Evolutionary conservation across 2,113 vertebrate genomes (phyloP), one percentile per base, ranked within the genome.

Genomic region (Thinocorus orbignyianus): DNA sequence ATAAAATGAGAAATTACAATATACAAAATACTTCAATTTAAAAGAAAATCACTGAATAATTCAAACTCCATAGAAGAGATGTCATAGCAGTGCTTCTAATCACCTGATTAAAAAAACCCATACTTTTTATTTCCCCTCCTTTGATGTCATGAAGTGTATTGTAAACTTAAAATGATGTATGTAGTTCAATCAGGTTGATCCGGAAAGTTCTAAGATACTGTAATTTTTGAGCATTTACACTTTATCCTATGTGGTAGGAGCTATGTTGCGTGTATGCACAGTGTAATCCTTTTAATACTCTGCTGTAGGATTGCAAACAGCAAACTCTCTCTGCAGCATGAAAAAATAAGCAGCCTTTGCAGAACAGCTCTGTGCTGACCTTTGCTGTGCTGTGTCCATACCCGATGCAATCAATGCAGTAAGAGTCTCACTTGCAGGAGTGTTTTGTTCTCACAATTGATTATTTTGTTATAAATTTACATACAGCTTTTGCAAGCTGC

Each of bases 11-110:
- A 94, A 33, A 92, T 93, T 94, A 88, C 93, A 94, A 94, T 81
- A 90, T 93, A 95, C 93, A 96, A 96, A 96, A 95, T 94, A 94
- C 71, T 71, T 55, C 72, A 86, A 68, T 96, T 96, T 93, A 83
- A 92, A 94, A 82, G 76, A 95, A 94, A 95, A 88, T 71, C 68
- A 71, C 76, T 94, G 90, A 96, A 94, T 94, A 96, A 94, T 96
- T 96, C 85, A 96, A 94, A 84, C 76, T 68, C 39, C 55, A 24
- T 20, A 64, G 92, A 81, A 64, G n/a, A 93, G 51, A 70, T 90
- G 86, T 94, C 82, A 78, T 33, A 57, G 37, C 62, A 82, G 70
- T 66, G 62, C 55, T 91, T 91, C 81, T 94, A 71, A 96, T 96
- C 79, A 88, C 17, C 48, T 83, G 68, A 93, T 81, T 86, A 11